phyloP scores from a whole-genome alignment of 2,888 invertebrate species.

The Mythimna impura region DNA sequence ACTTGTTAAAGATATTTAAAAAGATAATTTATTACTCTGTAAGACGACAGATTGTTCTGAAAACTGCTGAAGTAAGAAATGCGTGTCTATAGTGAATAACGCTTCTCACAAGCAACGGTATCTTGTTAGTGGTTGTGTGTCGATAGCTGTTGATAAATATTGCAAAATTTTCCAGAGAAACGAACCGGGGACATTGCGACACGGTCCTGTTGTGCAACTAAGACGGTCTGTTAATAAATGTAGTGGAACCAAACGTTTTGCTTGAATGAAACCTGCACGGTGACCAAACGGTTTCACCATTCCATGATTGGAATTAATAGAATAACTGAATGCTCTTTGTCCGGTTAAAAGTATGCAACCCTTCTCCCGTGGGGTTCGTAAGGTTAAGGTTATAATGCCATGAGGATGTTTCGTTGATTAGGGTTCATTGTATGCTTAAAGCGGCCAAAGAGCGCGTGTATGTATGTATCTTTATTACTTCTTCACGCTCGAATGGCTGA shows the following conservation, averaged over 20 bases:
- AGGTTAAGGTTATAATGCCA: slow-evolving; percentile 24
- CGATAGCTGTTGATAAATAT: slow-evolving; percentile 64
- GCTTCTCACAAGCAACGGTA: slow-evolving; percentile 50
- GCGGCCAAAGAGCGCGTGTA: neutral
- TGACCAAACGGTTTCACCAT: slow-evolving; percentile 36
- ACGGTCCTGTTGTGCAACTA: slow-evolving; percentile 76
- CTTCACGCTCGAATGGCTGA: too few relatives aligned
- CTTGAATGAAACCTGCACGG: slow-evolving; percentile 53
- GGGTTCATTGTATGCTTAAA: slow-evolving; percentile 5
- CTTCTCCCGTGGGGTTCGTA: slow-evolving; percentile 12
- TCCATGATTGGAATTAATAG: neutral
- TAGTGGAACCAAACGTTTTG: slow-evolving; percentile 74
- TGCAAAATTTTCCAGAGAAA: slow-evolving; percentile 67
- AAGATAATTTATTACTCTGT: slow-evolving; percentile 8
- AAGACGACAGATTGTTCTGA: slow-evolving; percentile 7
- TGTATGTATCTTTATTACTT: too few relatives aligned
- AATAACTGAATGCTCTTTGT: neutral
- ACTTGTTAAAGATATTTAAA: slow-evolving; percentile 2
- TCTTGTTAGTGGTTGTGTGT: slow-evolving; percentile 39
- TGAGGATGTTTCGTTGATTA: slow-evolving; percentile 27
- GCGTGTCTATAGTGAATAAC: slow-evolving; percentile 20
- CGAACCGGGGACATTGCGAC: slow-evolving; percentile 73
- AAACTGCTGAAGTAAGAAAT: slow-evolving; percentile 27
- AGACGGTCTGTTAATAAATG: slow-evolving; percentile 74
- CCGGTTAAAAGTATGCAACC: slow-evolving; percentile 11